Conservation (phyloP, 2,797 vertebrate species). For the Columba guinea region DNA sequence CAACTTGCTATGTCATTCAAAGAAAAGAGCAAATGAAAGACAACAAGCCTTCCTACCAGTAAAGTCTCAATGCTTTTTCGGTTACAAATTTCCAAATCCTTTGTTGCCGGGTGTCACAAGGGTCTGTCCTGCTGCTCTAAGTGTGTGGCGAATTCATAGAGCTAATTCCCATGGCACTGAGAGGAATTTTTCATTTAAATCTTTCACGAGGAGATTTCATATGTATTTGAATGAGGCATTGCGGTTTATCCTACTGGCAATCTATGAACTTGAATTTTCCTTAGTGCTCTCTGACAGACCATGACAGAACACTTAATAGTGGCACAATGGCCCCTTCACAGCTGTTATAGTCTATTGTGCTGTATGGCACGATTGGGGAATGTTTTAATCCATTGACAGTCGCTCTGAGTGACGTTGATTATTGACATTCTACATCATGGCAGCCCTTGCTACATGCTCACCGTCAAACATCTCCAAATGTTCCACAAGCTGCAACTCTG, state of each 20-base stretch:
- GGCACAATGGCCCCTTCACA: slow-evolving; percentile 23
- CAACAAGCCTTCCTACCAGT: background rate
- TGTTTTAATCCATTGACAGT: background rate
- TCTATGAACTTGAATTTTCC: slow-evolving; percentile 6
- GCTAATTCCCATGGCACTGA: background rate
- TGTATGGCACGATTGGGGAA: background rate
- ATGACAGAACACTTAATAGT: slow-evolving; percentile 3
- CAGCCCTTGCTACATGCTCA: background rate
- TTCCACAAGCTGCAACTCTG: background rate
- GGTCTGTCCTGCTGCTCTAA: background rate
- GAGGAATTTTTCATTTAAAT: background rate
- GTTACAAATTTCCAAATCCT: background rate
- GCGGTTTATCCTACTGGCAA: slow-evolving; percentile 9
- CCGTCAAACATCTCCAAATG: background rate
- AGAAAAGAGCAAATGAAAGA: background rate
- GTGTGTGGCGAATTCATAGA: background rate
- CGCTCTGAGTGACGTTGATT: background rate
- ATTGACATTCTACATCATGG: background rate
- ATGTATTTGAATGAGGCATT: background rate
- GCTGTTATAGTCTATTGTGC: slow-evolving; percentile 8
- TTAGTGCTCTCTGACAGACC: slow-evolving; percentile 3
- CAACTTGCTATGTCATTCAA: background rate
- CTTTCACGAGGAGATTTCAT: background rate
- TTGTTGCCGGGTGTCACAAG: background rate
- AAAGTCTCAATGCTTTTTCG: background rate